Evolutionary conservation across 1,140 invertebrate species (phyloP), one percentile per base, ranked within the genome.

Genomic region (Caenorhabditis remanei): DNA sequence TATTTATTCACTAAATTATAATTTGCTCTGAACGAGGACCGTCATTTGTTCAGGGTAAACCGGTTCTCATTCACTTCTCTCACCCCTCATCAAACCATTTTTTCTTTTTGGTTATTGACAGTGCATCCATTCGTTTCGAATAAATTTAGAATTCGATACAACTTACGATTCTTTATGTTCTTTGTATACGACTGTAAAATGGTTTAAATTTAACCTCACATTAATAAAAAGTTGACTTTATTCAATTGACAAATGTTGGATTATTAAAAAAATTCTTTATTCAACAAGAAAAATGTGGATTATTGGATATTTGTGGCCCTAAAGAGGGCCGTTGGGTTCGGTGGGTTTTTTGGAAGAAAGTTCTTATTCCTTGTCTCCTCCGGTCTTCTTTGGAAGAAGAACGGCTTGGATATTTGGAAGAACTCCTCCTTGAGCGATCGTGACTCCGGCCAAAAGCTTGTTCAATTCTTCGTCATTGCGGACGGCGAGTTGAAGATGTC

Each of bases 391-490:
- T 6, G 95, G 95, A 24, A 95, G 90, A 55, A 96, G 93, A 32
- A 95, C 94, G 1, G 95, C 94, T 88, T 96, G 95, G 65, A 96
- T 96, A 89, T 95, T 95, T 3, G 96, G 96, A 55, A 96, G 90
- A 1, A 96, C 96, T 89, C 96, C 96, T 87, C 96, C 96, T 92
- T 96, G 95, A 16, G 96, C 95, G 89, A 96, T 96, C 4, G 95
- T 96, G 0, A 96, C 96, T 79, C 95, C 95, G 63, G 95, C 94
- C 16, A 97, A 92, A 75, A 97, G 94, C 92, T 95, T 95, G 91
- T 95, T 96, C 88, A 97, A 93, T 91, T 97, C 96, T 89, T 96
- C 96, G 93, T 97, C 96, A 93, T 96, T 96, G 55, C 95, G 94
- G 21, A 97, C 95, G 8, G 96, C 96, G 67, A 96, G 93, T 87